Conservation (phyloP, 2,113 vertebrate genomes). For the Panthera uncia region DNA sequence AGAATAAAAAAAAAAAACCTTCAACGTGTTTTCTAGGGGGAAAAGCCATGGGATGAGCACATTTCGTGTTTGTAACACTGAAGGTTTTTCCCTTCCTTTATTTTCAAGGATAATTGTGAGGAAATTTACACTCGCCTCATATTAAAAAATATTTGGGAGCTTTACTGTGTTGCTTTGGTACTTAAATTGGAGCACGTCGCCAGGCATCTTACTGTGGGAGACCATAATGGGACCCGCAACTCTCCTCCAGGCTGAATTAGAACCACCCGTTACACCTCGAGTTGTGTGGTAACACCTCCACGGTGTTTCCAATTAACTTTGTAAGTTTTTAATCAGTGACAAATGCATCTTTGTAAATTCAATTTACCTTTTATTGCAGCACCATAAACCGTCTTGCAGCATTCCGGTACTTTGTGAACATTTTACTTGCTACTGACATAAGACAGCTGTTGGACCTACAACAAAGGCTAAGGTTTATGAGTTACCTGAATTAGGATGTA, state of each 20-base stretch:
- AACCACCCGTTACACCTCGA: constrained; percentile 86
- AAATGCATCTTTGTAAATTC: constrained; percentile 91
- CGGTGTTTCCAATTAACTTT: constrained; percentile 90
- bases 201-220: constrained; percentile 57
- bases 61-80: background rate
- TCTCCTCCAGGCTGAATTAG: constrained; percentile 81
- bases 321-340: constrained; percentile 91
- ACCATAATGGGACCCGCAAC: constrained; percentile 49
- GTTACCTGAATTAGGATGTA: constrained; percentile 97
- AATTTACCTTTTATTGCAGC: constrained; percentile 91
- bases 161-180: constrained; percentile 68
- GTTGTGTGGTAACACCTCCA: constrained; percentile 91
- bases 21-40: constrained; percentile 19
- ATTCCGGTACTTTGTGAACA: constrained; percentile 97
- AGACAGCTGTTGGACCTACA: constrained; percentile 96
- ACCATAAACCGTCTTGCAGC: constrained; percentile 95
- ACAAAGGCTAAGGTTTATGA: constrained; percentile 94
- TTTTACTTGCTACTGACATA: constrained; percentile 98
- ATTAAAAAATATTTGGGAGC: constrained; percentile 64
- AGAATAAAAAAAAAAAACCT: constrained; percentile 47
- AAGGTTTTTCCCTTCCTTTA: constrained; percentile 51
- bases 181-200: constrained; percentile 60
- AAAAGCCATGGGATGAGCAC: constrained; percentile 2
- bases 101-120: constrained; percentile 63
- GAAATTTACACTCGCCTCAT: constrained; percentile 68